Conservation (phyloP, 2,113 vertebrate genomes). For the Zingel zingel region DNA sequence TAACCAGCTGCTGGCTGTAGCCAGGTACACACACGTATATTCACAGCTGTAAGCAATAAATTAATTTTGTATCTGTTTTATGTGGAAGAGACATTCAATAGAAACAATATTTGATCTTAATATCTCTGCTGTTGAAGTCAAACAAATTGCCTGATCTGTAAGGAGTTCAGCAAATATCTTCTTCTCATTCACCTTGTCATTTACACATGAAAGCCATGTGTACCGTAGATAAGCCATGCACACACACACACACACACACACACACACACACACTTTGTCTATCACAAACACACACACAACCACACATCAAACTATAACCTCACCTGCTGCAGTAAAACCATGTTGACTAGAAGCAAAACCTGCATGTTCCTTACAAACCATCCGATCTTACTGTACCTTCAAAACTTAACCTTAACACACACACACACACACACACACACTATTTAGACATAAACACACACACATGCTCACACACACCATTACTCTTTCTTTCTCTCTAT, state of each 20-base stretch:
- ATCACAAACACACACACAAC: constrained; percentile 54
- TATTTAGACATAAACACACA: constrained; percentile 29
- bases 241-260: constrained; percentile 38
- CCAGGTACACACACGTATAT: background rate
- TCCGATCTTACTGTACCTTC: constrained; percentile 54
- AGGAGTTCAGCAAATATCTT: constrained; percentile 45
- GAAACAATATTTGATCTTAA: constrained; percentile 16
- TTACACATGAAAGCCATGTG: constrained; percentile 58
- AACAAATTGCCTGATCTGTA: constrained; percentile 20
- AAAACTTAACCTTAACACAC: constrained; percentile 58
- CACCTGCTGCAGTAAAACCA: constrained; percentile 61
- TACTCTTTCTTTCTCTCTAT: constrained; percentile 82
- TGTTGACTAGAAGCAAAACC: constrained; percentile 57
- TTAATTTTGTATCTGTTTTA: background rate
- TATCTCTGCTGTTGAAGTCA: constrained; percentile 50
- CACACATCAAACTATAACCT: constrained; percentile 46
- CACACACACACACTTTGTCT: constrained; percentile 16
- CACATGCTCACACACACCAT: constrained; percentile 80
- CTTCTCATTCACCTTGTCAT: constrained; percentile 29
- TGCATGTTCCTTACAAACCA: constrained; percentile 52
- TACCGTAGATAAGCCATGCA: constrained; percentile 51
- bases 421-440: constrained; percentile 51
- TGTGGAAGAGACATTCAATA: background rate
- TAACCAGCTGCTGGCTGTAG: background rate
- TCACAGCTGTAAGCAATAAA: background rate